phyloP scores from a whole-genome alignment of 2,797 vertebrate genomes.

The Astyanax mexicanus region DNA sequence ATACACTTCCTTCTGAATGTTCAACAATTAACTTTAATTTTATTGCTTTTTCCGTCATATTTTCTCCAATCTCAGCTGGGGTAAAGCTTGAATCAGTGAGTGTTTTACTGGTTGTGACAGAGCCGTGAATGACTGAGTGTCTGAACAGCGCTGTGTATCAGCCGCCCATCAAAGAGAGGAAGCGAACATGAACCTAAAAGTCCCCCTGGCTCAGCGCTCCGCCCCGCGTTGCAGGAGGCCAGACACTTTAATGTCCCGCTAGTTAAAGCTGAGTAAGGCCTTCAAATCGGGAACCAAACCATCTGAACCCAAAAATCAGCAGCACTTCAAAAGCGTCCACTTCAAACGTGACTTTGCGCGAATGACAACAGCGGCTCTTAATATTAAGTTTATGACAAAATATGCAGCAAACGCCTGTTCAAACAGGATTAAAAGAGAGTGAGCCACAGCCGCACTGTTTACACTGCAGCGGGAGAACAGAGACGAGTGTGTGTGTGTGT shows the following conservation, averaged over 20 bases:
- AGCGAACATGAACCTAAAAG: conserved; percentile 54
- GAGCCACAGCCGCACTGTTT: conserved; percentile 80
- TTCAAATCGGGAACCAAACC: conserved; percentile 72
- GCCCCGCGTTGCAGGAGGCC: conserved; percentile 71
- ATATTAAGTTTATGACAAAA: conserved; percentile 80
- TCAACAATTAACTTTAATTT: no score
- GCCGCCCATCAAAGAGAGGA: conserved; percentile 71
- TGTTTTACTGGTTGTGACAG: not conserved
- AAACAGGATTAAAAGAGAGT: conserved; percentile 83
- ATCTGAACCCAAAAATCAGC: conserved; percentile 73
- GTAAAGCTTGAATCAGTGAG: no score
- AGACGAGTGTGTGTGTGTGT: not conserved
- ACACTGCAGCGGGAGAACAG: conserved; percentile 81
- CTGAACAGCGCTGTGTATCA: conserved; percentile 49
- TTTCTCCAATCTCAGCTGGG: no score
- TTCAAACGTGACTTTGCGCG: conserved; percentile 72
- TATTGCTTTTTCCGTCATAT: no score
- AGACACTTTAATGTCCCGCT: conserved; percentile 77
- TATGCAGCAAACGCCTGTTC: conserved; percentile 82
- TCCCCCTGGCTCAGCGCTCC: conserved; percentile 49
- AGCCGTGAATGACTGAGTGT: no score
- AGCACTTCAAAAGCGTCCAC: conserved; percentile 73
- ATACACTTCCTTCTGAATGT: no score
- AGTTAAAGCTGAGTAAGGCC: conserved; percentile 69
- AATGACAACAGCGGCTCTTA: conserved; percentile 79